phyloP scores from a whole-genome alignment of 1,140 invertebrate species.

The Drosophila rhopaloa region DNA sequence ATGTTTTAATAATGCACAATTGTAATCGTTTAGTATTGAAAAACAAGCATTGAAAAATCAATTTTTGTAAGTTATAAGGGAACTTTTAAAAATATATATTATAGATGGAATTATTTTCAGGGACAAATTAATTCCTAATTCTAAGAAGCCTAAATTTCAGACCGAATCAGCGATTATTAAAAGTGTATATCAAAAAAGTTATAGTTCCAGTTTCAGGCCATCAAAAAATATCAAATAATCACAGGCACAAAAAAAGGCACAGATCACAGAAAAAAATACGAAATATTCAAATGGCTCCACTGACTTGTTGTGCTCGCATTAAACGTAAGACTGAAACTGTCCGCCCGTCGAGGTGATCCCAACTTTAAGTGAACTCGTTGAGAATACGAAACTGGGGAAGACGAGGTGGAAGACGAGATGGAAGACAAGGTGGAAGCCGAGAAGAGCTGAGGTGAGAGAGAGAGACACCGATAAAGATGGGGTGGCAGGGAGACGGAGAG shows the following conservation, averaged over 20 bases:
- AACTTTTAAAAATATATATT: too few relatives aligned
- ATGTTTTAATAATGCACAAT: too few relatives aligned
- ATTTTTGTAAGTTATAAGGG: too few relatives aligned
- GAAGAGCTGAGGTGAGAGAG: not conserved
- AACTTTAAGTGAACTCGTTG: slow-evolving; percentile 74
- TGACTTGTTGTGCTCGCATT: slow-evolving; percentile 75
- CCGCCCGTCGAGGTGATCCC: slow-evolving; percentile 35
- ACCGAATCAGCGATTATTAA: not conserved
- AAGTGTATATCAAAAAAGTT: slow-evolving; percentile 12
- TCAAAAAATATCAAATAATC: not conserved
- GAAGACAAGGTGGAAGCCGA: slow-evolving; percentile 2
- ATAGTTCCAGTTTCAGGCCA: slow-evolving; percentile 24
- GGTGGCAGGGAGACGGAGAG: not conserved
- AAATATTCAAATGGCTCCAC: slow-evolving; percentile 41
- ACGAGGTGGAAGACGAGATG: not conserved
- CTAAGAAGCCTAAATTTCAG: not conserved
- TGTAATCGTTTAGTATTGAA: too few relatives aligned
- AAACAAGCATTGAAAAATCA: too few relatives aligned
- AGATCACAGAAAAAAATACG: slow-evolving; percentile 34
- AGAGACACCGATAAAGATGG: not conserved
- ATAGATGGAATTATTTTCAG: too few relatives aligned
- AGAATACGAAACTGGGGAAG: slow-evolving; percentile 53
- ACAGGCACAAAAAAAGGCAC: slow-evolving; percentile 4
- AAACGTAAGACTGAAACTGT: slow-evolving; percentile 76
- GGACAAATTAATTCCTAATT: not conserved